Base-by-base conservation (phyloP, 1,140 invertebrate species). In the Drosophila ohnishii region DNA sequence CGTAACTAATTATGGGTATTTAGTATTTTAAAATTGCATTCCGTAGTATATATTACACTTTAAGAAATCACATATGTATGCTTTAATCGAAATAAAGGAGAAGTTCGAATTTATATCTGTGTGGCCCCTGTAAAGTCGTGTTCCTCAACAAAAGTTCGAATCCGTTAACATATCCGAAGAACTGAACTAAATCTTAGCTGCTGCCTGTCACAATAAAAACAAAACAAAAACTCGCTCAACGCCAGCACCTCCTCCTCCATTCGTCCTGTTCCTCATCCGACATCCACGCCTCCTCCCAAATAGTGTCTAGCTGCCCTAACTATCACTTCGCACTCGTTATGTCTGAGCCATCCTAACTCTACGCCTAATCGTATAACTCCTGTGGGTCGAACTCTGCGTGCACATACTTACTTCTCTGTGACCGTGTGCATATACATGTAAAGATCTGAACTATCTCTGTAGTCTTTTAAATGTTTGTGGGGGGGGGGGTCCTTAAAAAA, bases 361-460 rank as follows among this genome's bases (percentile, higher is more conserved):
- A 83, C 63, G 81, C 67, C 81, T 81, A 76, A 64, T 83, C 76
- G 83, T 87, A 87, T 79, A 86, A 74, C 83, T 79, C 58, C 45
- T 63, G 51, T 70, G n/a, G 16, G 72, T 70, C 37, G 67, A 47
- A 61, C 19, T 61, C 32, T 35, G 48, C 48, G 22, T 51, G 13
- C 40, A 10, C 51, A 53, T 35, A 22, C 32, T 22, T 22, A 22
- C 11, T 53, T 39, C 28, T 16, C 16, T 59, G 37, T 59, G 65
- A 59, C 28, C 42, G n/a, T 30, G 16, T 69, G 67, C 39, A 53
- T 40, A 32, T 55, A 32, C 19, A 40, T 73, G 47, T 67, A 64
- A 66, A 67, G 75, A 62, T 53, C 55, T 70, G 28, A 71, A 70
- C 28, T 78, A 48, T 65, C n/a, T 65, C 11, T 55, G 34, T 75